These are phyloP conservation scores for Drosophila persimilis DNA, from an alignment of 1,140 invertebrate species.

Conservation along the genomic window DNA sequence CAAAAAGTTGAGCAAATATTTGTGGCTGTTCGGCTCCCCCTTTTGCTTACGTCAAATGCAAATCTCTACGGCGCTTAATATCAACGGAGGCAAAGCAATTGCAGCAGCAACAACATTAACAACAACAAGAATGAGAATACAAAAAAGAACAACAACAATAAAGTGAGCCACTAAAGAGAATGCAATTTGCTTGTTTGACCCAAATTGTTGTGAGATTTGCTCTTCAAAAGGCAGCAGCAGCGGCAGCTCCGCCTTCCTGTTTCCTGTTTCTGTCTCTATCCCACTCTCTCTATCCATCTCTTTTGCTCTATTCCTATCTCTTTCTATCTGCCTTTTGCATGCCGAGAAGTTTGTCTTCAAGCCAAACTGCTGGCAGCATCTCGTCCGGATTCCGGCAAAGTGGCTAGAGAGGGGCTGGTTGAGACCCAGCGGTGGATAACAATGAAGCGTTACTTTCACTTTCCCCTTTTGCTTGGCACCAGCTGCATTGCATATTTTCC, in stretches of 20 bases:
- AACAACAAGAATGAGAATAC: background rate
- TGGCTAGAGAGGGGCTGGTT: background rate
- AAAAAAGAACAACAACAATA: conserved; percentile 29
- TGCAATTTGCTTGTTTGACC: conserved; percentile 81
- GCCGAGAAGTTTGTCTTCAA: conserved; percentile 62
- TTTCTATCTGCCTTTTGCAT: conserved; percentile 6
- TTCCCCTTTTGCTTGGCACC: conserved; percentile 56
- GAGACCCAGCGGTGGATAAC: conserved; percentile 54
- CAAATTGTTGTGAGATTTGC: conserved; percentile 81
- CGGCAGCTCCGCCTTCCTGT: conserved; percentile 14
- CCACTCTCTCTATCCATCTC: too few species aligned
- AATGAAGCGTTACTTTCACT: conserved; percentile 75
- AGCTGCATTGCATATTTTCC: conserved; percentile 58
- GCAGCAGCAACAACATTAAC: conserved; percentile 37
- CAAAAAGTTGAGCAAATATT: conserved; percentile 36
- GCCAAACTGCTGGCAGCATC: conserved; percentile 56
- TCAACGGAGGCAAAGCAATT: conserved; percentile 73
- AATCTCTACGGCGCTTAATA: conserved; percentile 64
- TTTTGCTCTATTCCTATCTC: background rate
- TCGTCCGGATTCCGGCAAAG: conserved; percentile 9
- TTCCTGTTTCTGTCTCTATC: conserved; percentile 12
- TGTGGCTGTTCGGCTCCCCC: conserved; percentile 8
- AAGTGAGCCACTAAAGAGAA: conserved; percentile 72
- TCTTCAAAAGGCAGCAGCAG: conserved; percentile 50
- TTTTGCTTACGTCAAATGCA: conserved; percentile 23